A percentile compares a stretch with the other conserved stretches of the same genome.
phyloP scores from a whole-genome alignment of 2,113 vertebrate species.

The Aix galericulata region DNA sequence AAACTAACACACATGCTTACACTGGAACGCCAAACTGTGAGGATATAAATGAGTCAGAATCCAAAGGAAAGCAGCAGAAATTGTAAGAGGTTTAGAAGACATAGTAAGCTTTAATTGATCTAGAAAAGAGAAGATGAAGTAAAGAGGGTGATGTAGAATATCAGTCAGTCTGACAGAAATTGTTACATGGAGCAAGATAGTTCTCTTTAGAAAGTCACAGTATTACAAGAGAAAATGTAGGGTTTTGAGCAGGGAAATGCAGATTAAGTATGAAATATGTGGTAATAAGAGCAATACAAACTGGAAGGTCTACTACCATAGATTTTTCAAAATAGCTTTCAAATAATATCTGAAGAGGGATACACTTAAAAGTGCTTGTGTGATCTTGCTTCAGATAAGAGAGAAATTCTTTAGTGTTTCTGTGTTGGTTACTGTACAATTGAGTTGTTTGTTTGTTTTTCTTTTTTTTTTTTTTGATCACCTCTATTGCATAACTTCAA shows the following conservation, averaged over 20 bases:
- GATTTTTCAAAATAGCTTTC: not conserved
- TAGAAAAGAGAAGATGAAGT: not conserved
- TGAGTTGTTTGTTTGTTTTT: not conserved
- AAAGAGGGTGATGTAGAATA: not conserved
- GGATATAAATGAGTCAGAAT: fast-evolving
- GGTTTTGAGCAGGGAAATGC: not conserved
- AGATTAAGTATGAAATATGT: not conserved
- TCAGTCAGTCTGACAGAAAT: not conserved
- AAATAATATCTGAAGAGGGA: not conserved
- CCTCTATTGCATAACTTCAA: not conserved
- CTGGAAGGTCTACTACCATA: not conserved
- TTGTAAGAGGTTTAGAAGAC: not conserved
- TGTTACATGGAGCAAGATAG: not conserved
- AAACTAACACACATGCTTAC: fast-evolving
- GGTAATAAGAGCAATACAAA: not conserved
- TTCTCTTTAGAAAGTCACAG: not conserved
- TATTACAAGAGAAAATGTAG: not conserved
- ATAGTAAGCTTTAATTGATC: not conserved
- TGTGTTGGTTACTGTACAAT: not conserved
- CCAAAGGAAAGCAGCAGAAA: not conserved
- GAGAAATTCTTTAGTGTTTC: not conserved
- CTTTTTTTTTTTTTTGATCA: not conserved
- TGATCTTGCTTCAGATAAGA: not conserved
- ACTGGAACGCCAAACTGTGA: not conserved
- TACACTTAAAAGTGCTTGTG: not conserved